Evolutionary conservation across 2,888 invertebrate genomes (phyloP).

Genomic region (Artemia sp.): DNA sequence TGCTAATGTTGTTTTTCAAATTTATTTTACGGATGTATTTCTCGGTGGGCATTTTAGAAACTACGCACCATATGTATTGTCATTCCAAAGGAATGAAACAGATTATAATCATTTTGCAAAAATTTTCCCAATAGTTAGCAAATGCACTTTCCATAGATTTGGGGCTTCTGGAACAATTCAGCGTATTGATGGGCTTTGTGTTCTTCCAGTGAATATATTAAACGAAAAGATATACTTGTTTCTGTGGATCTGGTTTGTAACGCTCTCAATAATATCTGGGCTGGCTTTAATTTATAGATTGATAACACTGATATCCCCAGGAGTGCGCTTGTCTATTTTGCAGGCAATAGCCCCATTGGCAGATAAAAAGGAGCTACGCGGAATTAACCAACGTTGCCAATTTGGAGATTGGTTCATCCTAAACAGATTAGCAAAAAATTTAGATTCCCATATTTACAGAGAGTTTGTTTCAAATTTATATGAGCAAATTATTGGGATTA

Average conservation of each 20-base stretch:
- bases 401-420: conserved; percentile 26
- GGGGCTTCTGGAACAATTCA: conserved; percentile 33
- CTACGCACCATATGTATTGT: conserved; percentile 28
- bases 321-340: conserved; percentile 25
- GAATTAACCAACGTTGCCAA: conserved; percentile 38
- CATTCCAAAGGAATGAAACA: conserved; percentile 26
- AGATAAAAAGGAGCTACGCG: conserved; percentile 23
- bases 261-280: conserved; percentile 24
- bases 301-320: conserved; percentile 26
- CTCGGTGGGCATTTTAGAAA: conserved; percentile 28
- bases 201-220: conserved; percentile 30
- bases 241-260: conserved; percentile 27
- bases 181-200: conserved; percentile 29
- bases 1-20: conserved; percentile 31
- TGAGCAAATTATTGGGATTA: neutral
- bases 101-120: conserved; percentile 28
- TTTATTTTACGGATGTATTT: conserved; percentile 29
- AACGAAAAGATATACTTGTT: conserved; percentile 29
- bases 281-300: conserved; percentile 26
- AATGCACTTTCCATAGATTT: conserved; percentile 29
- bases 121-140: conserved; percentile 29
- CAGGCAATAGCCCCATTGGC: conserved; percentile 1
- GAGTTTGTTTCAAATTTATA: conserved; percentile 24
- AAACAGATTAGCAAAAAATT: conserved; percentile 24
- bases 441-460: conserved; percentile 25